Conservation (phyloP, 2,113 vertebrate species). For the Hippocampus guttulatus region DNA sequence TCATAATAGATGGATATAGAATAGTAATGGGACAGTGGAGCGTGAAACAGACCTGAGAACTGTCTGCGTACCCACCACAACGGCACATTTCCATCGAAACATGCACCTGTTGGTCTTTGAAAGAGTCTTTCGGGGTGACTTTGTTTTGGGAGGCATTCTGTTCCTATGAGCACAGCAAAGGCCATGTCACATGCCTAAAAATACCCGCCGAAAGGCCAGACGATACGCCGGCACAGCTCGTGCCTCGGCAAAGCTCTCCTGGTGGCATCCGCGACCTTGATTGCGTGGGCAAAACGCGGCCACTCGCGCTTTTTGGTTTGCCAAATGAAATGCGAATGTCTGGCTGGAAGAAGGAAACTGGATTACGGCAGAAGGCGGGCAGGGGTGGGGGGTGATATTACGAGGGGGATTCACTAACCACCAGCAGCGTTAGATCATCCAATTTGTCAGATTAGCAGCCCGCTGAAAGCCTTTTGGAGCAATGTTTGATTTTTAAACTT, state of each 20-base stretch:
- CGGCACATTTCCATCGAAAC: no score
- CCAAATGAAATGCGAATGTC: constrained; percentile 15
- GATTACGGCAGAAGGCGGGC: constrained; percentile 34
- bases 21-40: no score
- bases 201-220: constrained; percentile 44
- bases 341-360: constrained; percentile 27
- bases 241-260: constrained; percentile 19
- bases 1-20: no score
- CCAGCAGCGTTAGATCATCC: constrained; percentile 49
- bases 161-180: constrained; percentile 60
- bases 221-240: constrained; percentile 18
- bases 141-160: constrained; percentile 29
- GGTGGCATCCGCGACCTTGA: constrained; percentile 32
- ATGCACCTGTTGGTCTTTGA: no score
- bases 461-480: constrained; percentile 6
- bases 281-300: background rate
- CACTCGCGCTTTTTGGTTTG: background rate
- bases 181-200: constrained; percentile 52
- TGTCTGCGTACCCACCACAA: background rate
- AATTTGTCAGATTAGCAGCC: constrained; percentile 37
- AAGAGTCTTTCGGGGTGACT: background rate
- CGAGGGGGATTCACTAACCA: constrained; percentile 5
- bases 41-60: background rate
- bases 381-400: constrained; percentile 15
- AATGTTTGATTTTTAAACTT: background rate